Conservation (phyloP, 2,113 vertebrate species). For the Ochotona princeps region DNA sequence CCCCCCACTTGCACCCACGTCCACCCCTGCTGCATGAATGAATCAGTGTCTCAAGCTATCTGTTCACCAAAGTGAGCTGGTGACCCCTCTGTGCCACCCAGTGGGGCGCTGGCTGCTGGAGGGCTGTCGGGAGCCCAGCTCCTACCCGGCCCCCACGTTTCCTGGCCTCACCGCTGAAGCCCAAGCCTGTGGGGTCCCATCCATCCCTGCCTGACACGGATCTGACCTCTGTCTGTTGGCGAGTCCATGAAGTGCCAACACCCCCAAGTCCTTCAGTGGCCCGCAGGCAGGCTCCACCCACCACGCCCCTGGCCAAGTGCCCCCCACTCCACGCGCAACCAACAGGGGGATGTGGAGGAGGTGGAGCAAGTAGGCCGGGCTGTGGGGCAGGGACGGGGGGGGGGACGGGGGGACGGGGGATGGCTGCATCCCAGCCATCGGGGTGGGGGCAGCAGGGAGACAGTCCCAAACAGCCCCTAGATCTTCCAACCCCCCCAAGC, state of each 20-base stretch:
- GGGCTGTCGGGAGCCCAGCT: rapidly evolving
- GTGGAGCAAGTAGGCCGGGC: not conserved
- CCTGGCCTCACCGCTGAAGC: not conserved
- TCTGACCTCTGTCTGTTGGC: not conserved
- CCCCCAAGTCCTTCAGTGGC: too few relatives aligned
- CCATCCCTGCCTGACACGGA: not conserved
- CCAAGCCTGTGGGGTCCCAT: too few relatives aligned
- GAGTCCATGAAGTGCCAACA: not conserved
- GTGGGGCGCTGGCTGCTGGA: too few relatives aligned
- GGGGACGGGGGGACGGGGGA: not conserved
- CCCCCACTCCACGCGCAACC: not conserved
- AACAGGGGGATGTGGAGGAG: not conserved
- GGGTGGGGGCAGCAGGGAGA: not conserved
- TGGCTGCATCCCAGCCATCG: rapidly evolving
- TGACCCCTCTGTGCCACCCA: too few relatives aligned
- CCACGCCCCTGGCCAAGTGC: not conserved
- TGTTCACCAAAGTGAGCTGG: too few relatives aligned
- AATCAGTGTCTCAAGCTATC: too few relatives aligned
- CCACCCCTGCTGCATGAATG: too few relatives aligned
- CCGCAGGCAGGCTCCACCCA: too few relatives aligned
- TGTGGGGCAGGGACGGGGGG: not conserved
- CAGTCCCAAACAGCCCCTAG: rapidly evolving
- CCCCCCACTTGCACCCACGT: too few relatives aligned
- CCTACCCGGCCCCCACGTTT: not conserved
- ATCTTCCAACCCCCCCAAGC: too few relatives aligned